A percentile compares a stretch with the other conserved stretches of the same genome.
Conservation (phyloP, 2,113 vertebrate genomes). For the Canis aureus region DNA sequence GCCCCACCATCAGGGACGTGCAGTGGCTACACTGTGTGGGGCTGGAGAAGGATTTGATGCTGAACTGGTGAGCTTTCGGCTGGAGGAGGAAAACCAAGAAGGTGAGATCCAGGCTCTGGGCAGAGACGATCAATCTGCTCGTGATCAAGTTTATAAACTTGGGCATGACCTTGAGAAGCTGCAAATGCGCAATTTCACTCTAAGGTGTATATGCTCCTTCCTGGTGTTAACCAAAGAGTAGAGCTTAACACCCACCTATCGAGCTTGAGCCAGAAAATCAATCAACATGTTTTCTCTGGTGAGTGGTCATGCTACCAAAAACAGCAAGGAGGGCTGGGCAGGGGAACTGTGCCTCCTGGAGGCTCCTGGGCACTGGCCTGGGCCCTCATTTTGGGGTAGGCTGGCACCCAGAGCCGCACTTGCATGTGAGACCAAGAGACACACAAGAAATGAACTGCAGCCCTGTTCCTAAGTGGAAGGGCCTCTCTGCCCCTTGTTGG, state of each 20-base stretch:
- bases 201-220: fast-evolving
- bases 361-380: neutral
- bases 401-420: neutral
- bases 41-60: slow-evolving; percentile 96
- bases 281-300: fast-evolving
- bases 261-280: fast-evolving
- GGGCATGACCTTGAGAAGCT: fast-evolving
- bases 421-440: neutral
- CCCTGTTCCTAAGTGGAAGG: neutral
- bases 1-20: slow-evolving; percentile 98
- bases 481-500: fast-evolving
- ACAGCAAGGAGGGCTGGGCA: fast-evolving
- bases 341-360: fast-evolving
- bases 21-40: slow-evolving; percentile 98
- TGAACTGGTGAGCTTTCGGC: slow-evolving; percentile 98
- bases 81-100: slow-evolving; percentile 82
- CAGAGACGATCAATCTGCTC: fast-evolving
- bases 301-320: fast-evolving
- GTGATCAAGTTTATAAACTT: fast-evolving
- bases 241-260: fast-evolving
- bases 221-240: fast-evolving
- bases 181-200: fast-evolving
- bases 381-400: too few relatives aligned
- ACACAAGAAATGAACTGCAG: neutral
- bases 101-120: neutral